Conservation (phyloP, 1,140 invertebrate species). For the Gonatopus flavifemur region DNA sequence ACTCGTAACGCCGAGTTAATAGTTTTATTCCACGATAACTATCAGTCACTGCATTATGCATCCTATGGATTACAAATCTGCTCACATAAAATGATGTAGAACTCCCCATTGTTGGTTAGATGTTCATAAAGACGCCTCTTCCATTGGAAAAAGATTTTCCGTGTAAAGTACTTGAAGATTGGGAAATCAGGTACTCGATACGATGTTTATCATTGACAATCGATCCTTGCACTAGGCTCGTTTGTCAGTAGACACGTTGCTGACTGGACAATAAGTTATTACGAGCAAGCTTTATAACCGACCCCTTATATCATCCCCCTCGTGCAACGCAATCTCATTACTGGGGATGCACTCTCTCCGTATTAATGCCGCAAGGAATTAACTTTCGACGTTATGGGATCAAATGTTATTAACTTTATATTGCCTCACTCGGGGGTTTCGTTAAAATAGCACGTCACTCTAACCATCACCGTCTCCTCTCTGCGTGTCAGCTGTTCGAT, state of each 20-base stretch:
- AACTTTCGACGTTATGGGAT: slow-evolving; percentile 51
- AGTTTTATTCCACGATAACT: no score
- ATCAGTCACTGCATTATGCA: no score
- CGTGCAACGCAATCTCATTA: slow-evolving; percentile 54
- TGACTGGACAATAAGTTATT: slow-evolving; percentile 42
- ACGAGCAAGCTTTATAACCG: slow-evolving; percentile 44
- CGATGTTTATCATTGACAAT: no score
- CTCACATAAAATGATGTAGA: no score
- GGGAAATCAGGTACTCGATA: no score
- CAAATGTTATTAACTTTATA: slow-evolving; percentile 55
- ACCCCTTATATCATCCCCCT: slow-evolving; percentile 43
- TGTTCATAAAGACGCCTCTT: no score
- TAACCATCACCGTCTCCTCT: slow-evolving; percentile 28
- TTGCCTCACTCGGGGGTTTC: slow-evolving; percentile 36
- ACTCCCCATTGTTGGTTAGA: no score
- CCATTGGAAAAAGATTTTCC: no score
- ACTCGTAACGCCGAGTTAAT: no score
- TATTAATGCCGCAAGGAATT: slow-evolving; percentile 56
- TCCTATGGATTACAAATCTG: no score
- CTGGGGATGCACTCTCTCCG: slow-evolving; percentile 47
- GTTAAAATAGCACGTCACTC: slow-evolving; percentile 42
- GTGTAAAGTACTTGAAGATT: no score
- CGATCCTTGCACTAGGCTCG: no score
- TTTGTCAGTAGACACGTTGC: slow-evolving; percentile 14
- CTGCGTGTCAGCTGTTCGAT: slow-evolving; percentile 30